Base-by-base conservation (phyloP, 2,797 vertebrate genomes). In the Notolepis coatsorum region DNA sequence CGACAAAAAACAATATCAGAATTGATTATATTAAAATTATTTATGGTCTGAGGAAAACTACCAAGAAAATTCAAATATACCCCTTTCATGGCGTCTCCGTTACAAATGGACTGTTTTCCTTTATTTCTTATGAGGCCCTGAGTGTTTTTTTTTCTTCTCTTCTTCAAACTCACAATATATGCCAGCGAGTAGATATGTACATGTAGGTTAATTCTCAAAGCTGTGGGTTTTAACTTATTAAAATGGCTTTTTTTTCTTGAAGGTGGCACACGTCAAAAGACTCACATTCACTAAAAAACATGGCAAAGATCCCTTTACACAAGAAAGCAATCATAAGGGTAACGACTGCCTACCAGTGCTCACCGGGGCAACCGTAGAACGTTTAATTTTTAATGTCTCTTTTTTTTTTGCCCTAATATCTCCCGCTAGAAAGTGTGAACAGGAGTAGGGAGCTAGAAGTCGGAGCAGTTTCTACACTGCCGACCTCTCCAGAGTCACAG, bases 131-230 rank as follows among this genome's bases (percentile, higher is more conserved):
- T 88, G 92, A 93, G 93, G 92, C 93, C 93, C 93, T 94, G 93
- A 94, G 93, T 90, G 86, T 84, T 90, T 79, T 83, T 87, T 81
- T 56, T 56, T 70, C 55, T 55, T 57, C 66, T 68, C 60, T 81
- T 74, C n/a, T 80, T 84, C 67, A 59, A 85, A 91, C 88, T 87
- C 88, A 93, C 91, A 91, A 94, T 92, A 93, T 93, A 94, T 88
- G 91, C 91, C 91, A 92, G 91, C 90, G 80, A 92, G 91, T 90
- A 91, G 91, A 93, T 94, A 93, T 94, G 91, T 94, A 91, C 93
- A 93, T 90, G 89, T 89, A 91, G 86, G 90, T 91, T 91, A 89
- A 87, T 91, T 91, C 90, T 93, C 91, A 92, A 93, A 93, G 92
- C 91, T 93, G 92, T 93, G 91, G 88, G 88, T 92, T 86, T 86